phyloP scores from a whole-genome alignment of 2,888 invertebrate genomes.

The Meteorus colon region DNA sequence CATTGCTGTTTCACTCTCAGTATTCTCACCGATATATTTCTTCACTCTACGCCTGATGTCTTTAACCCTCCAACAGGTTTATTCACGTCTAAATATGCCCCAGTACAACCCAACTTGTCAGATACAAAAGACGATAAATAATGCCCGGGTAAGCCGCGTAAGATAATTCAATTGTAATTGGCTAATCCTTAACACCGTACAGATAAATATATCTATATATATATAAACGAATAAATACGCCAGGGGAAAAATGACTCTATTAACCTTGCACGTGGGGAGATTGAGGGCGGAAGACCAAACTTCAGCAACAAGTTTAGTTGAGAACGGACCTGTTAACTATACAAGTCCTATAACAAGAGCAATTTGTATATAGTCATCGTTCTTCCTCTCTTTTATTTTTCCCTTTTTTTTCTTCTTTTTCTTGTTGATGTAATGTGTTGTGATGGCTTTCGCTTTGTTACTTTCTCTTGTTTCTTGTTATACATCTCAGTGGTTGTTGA shows the following conservation, averaged over 20 bases:
- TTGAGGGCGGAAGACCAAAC: constrained; percentile 42
- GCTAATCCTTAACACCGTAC: constrained; percentile 69
- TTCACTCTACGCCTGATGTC: not conserved
- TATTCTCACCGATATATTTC: not conserved
- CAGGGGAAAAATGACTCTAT: constrained; percentile 72
- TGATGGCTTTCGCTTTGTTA: constrained; percentile 33
- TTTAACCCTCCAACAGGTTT: constrained; percentile 8
- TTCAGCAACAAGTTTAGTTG: constrained; percentile 66
- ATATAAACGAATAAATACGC: constrained; percentile 40
- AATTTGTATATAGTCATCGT: constrained; percentile 63
- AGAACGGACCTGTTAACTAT: constrained; percentile 69
- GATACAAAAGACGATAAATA: constrained; percentile 42
- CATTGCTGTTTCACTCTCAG: not conserved
- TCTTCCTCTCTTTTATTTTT: constrained; percentile 2
- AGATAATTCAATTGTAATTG: constrained; percentile 72
- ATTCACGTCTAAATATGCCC: not conserved
- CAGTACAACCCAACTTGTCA: not conserved
- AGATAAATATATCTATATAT: constrained; percentile 33
- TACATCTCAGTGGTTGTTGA: not conserved
- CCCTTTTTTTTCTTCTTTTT: not conserved
- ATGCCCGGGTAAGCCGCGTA: constrained; percentile 43
- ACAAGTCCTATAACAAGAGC: constrained; percentile 64
- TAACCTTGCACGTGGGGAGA: constrained; percentile 57
- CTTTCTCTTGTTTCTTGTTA: constrained; percentile 20
- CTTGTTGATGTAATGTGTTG: not conserved